Percentiles rank a stretch among this genome's conserved stretches.
Conservation (phyloP, 2,888 invertebrate species). For the Ferdinandea cuprea region DNA sequence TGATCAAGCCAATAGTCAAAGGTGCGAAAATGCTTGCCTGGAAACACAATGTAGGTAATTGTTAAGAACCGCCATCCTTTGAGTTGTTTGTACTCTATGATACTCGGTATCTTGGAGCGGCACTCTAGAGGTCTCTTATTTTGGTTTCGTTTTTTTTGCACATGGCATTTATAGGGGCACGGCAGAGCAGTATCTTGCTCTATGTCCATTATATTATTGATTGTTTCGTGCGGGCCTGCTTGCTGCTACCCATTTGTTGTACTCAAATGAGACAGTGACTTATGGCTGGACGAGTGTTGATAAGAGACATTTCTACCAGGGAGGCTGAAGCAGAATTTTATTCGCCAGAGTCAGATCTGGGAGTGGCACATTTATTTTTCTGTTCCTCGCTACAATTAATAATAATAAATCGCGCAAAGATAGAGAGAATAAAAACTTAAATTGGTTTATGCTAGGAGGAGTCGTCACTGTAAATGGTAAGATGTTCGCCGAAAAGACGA, state of each 20-base stretch:
- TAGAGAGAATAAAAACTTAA: slow-evolving; percentile 21
- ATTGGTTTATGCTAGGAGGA: slow-evolving; percentile 7
- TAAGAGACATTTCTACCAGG: slow-evolving; percentile 55
- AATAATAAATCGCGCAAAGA: slow-evolving; percentile 66
- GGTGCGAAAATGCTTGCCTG: slow-evolving; percentile 64
- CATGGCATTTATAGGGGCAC: slow-evolving; percentile 64
- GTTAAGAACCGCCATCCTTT: slow-evolving; percentile 55
- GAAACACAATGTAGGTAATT: slow-evolving; percentile 70
- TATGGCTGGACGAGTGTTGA: slow-evolving; percentile 70
- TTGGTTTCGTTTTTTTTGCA: slow-evolving; percentile 71
- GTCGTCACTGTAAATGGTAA: not conserved
- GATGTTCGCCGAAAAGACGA: not conserved
- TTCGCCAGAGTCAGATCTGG: slow-evolving; percentile 39
- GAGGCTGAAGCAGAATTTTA: slow-evolving; percentile 68
- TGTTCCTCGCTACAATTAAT: slow-evolving; percentile 57
- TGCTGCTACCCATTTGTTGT: slow-evolving; percentile 67
- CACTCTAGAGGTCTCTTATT: slow-evolving; percentile 49
- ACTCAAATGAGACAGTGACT: slow-evolving; percentile 73
- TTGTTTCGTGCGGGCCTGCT: slow-evolving; percentile 68
- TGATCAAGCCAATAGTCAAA: slow-evolving; percentile 32
- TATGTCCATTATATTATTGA: slow-evolving; percentile 74
- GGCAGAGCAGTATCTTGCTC: slow-evolving; percentile 62
- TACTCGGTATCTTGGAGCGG: slow-evolving; percentile 60
- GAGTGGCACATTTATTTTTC: slow-evolving; percentile 60
- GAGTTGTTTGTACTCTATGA: slow-evolving; percentile 47